phyloP scores from a whole-genome alignment of 1,140 invertebrate species.

The Aethina tumida region DNA sequence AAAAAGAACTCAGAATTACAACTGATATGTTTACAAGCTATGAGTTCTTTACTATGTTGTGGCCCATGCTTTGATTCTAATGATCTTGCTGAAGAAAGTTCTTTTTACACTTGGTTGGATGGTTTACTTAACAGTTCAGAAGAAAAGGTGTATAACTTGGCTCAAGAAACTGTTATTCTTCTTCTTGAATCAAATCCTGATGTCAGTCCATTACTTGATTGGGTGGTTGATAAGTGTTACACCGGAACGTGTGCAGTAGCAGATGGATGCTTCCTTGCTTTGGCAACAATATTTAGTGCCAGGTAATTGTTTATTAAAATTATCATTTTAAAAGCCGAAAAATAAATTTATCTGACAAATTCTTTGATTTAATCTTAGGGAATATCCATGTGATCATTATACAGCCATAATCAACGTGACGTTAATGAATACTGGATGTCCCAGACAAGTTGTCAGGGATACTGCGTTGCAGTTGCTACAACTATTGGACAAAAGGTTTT shows the following conservation, averaged over 20 bases:
- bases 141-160: slow-evolving; percentile 82
- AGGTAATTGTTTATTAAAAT: slow-evolving; percentile 48
- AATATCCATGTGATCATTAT: slow-evolving; percentile 98
- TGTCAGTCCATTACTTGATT: slow-evolving; percentile 85
- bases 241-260: slow-evolving; percentile 82
- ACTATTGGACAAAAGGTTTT: slow-evolving; percentile 89
- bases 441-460: slow-evolving; percentile 81
- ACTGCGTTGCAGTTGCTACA: slow-evolving; percentile 90
- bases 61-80: slow-evolving; percentile 86
- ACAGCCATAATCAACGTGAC: slow-evolving; percentile 97
- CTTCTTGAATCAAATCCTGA: slow-evolving; percentile 95
- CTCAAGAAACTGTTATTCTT: slow-evolving; percentile 86
- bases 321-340: slow-evolving; percentile 1
- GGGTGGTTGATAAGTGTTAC: slow-evolving; percentile 96
- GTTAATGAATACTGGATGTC: slow-evolving; percentile 90
- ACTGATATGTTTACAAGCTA: slow-evolving; percentile 69
- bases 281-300: slow-evolving; percentile 92
- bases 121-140: slow-evolving; percentile 79
- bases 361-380: slow-evolving; percentile 54
- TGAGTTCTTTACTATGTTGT: slow-evolving; percentile 90
- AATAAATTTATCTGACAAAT: neutral
- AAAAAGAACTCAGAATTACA: slow-evolving; percentile 54
- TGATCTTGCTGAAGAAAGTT: slow-evolving; percentile 79
- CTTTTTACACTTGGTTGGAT: slow-evolving; percentile 90
- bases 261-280: slow-evolving; percentile 89